phyloP scores from a whole-genome alignment of 2,888 invertebrate species.

The Piscicola geometra region DNA sequence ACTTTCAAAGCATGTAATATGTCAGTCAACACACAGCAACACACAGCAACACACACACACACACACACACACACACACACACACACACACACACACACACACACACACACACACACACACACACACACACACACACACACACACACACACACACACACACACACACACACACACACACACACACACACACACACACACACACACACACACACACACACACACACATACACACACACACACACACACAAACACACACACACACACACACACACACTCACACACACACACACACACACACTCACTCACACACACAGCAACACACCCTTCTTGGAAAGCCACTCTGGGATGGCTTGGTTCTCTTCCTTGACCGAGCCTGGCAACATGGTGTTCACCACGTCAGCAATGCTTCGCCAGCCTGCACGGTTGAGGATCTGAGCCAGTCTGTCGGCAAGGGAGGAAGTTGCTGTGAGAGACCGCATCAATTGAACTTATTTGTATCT shows the following conservation, averaged over 20 bases:
- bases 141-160: slow-evolving; percentile 19
- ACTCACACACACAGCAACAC: no score
- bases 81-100: slow-evolving; percentile 23
- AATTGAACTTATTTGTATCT: no score
- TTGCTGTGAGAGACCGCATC: no score
- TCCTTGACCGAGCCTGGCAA: slow-evolving; percentile 71
- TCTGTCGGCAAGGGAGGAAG: no score
- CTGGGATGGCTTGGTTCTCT: slow-evolving; percentile 57
- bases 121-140: slow-evolving; percentile 19
- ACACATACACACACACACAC: slow-evolving; percentile 18
- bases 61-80: slow-evolving; percentile 24
- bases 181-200: slow-evolving; percentile 19
- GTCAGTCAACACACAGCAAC: slow-evolving; percentile 15
- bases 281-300: slow-evolving; percentile 1
- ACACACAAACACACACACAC: slow-evolving; percentile 16
- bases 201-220: slow-evolving; percentile 19
- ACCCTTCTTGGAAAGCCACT: slow-evolving; percentile 54
- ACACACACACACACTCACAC: slow-evolving; percentile 17
- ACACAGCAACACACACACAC: slow-evolving; percentile 20
- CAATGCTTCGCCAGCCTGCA: slow-evolving; percentile 65
- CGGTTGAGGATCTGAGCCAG: slow-evolving; percentile 61
- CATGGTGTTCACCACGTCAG: slow-evolving; percentile 66
- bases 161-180: slow-evolving; percentile 19
- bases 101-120: slow-evolving; percentile 19
- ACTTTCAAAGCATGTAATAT: no score